phyloP scores from a whole-genome alignment of 2,888 invertebrate genomes.

The Physocephala rufipes region DNA sequence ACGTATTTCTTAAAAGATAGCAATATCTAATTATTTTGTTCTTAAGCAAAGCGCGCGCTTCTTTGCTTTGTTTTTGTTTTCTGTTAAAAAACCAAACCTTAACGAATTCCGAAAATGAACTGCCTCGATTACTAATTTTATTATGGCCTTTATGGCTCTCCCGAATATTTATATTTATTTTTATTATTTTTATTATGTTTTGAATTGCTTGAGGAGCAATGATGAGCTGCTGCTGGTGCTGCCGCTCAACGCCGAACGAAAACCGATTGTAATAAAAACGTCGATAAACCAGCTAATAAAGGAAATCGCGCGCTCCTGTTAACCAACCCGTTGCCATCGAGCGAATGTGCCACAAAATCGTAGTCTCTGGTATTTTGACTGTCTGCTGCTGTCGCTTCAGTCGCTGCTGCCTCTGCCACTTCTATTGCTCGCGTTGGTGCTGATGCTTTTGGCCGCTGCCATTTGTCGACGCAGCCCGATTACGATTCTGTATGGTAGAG shows the following conservation, averaged over 20 bases:
- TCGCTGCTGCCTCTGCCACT: slow-evolving; percentile 23
- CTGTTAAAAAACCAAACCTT: no score
- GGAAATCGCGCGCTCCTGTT: slow-evolving; percentile 67
- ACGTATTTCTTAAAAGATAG: slow-evolving; percentile 4
- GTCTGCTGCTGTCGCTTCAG: slow-evolving; percentile 46
- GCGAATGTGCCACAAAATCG: slow-evolving; percentile 66
- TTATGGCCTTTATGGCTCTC: not conserved
- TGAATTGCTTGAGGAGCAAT: slow-evolving; percentile 15
- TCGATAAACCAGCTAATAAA: slow-evolving; percentile 65
- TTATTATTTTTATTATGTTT: slow-evolving; percentile 41
- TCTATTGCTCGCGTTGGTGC: no score
- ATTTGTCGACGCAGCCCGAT: slow-evolving; percentile 38
- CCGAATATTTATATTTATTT: slow-evolving; percentile 38
- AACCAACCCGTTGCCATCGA: slow-evolving; percentile 67
- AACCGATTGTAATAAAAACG: slow-evolving; percentile 55
- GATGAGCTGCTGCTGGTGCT: not conserved
- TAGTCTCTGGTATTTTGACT: slow-evolving; percentile 66
- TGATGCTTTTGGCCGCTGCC: slow-evolving; percentile 40
- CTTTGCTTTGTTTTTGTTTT: slow-evolving; percentile 13
- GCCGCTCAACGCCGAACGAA: slow-evolving; percentile 11
- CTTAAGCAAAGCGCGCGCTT: not conserved
- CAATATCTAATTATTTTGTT: slow-evolving; percentile 10
- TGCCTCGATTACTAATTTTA: slow-evolving; percentile 41
- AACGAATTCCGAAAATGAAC: no score
- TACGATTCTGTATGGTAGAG: no score